These are phyloP conservation scores for Scolopax mira DNA, from an alignment of 2,113 vertebrate genomes.

Conservation along the genomic window DNA sequence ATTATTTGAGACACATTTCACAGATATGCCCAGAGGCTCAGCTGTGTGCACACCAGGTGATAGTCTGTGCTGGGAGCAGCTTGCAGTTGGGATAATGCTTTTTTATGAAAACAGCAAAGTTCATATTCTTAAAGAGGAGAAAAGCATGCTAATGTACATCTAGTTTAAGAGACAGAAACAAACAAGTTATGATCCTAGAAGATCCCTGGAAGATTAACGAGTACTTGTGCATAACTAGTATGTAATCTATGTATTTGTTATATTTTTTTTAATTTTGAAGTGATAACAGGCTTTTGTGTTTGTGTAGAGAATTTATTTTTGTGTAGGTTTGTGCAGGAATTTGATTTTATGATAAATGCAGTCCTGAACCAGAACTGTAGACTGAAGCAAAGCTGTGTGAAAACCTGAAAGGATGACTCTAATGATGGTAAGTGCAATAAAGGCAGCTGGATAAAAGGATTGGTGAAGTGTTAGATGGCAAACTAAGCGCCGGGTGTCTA, in stretches of 20 bases:
- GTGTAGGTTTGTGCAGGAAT: too few species aligned
- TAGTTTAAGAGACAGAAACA: not conserved
- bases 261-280: not conserved
- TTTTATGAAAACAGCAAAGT: not conserved
- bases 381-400: not conserved
- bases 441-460: not conserved
- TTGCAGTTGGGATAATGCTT: not conserved
- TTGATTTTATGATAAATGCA: not conserved
- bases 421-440: not conserved
- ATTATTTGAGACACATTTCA: not conserved
- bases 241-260: not conserved
- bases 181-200: not conserved
- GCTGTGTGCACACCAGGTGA: not conserved
- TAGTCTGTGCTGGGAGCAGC: not conserved
- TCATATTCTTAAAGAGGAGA: not conserved
- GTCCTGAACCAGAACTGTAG: not conserved
- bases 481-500: not conserved
- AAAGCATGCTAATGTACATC: not conserved
- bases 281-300: not conserved
- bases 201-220: not conserved
- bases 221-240: not conserved
- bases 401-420: not conserved
- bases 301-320: not conserved
- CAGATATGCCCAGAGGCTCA: not conserved
- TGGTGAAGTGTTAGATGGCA: not conserved